Evolutionary conservation across 2,888 invertebrate genomes (phyloP).

Genomic region (Tyria jacobaeae): DNA sequence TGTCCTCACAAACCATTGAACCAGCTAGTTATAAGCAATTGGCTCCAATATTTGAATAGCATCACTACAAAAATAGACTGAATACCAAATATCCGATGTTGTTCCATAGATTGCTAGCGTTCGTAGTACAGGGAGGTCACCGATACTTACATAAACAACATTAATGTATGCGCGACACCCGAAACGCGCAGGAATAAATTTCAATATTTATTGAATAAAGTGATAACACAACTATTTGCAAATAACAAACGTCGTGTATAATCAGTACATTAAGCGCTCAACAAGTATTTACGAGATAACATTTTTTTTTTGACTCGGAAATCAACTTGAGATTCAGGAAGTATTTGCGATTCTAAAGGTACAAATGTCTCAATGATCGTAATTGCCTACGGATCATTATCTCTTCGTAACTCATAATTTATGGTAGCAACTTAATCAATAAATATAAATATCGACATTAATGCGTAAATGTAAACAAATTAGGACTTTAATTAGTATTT

Average conservation of each 20-base stretch:
- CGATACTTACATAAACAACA: conserved; percentile 22
- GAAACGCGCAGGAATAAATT: conserved; percentile 38
- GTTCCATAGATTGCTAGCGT: background rate
- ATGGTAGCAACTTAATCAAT: conserved; percentile 15
- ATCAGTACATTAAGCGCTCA: conserved; percentile 44
- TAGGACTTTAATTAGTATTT: conserved; percentile 3
- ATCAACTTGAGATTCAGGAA: conserved; percentile 19
- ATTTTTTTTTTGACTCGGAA: conserved; percentile 28
- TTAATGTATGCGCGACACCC: conserved; percentile 32
- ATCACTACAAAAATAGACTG: too few relatives aligned
- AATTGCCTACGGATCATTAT: conserved; percentile 16
- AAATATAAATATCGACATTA: conserved; percentile 15
- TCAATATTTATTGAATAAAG: conserved; percentile 63
- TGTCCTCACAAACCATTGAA: too few relatives aligned
- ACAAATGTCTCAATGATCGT: conserved; percentile 12
- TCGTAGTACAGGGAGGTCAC: conserved; percentile 3
- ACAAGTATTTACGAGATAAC: conserved; percentile 16
- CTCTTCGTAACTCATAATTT: conserved; percentile 5
- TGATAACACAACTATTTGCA: conserved; percentile 51
- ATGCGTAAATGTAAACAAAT: conserved; percentile 7
- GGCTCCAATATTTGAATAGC: too few relatives aligned
- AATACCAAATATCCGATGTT: too few relatives aligned
- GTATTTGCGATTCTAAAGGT: conserved; percentile 10
- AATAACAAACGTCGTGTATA: conserved; percentile 52
- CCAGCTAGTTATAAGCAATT: too few relatives aligned